These are phyloP conservation scores for Zaprionus kolodkinae DNA, from an alignment of 1,140 invertebrate species.

Conservation along the genomic window DNA sequence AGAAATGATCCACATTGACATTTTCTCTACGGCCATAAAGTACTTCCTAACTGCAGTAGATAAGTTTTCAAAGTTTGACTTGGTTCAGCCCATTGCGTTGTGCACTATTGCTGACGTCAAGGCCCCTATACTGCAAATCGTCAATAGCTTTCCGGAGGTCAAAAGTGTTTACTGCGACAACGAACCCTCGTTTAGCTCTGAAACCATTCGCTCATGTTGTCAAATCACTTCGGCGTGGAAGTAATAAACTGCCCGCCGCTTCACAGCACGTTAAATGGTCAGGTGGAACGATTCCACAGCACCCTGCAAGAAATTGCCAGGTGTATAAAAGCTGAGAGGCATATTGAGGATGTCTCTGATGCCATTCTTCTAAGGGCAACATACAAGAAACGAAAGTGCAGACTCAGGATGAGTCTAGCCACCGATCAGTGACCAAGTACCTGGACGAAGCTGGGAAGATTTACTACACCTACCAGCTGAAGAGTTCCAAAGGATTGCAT, in stretches of 20 bases:
- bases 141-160: background rate
- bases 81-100: background rate
- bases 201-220: background rate
- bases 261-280: background rate
- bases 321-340: background rate
- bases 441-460: too few species aligned
- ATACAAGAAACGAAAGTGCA: too few species aligned
- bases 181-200: background rate
- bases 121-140: background rate
- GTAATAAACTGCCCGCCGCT: background rate
- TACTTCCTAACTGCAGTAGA: background rate
- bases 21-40: background rate
- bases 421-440: too few species aligned
- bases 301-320: background rate
- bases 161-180: background rate
- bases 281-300: background rate
- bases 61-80: background rate
- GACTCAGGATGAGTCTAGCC: too few species aligned
- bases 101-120: background rate
- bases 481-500: too few species aligned
- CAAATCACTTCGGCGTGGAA: background rate
- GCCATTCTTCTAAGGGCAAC: background rate
- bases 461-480: too few species aligned
- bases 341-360: slow-evolving; percentile 1
- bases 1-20: slow-evolving; percentile 5